phyloP scores from a whole-genome alignment of 2,888 invertebrate genomes.

The Eupeodes latifasciatus region DNA sequence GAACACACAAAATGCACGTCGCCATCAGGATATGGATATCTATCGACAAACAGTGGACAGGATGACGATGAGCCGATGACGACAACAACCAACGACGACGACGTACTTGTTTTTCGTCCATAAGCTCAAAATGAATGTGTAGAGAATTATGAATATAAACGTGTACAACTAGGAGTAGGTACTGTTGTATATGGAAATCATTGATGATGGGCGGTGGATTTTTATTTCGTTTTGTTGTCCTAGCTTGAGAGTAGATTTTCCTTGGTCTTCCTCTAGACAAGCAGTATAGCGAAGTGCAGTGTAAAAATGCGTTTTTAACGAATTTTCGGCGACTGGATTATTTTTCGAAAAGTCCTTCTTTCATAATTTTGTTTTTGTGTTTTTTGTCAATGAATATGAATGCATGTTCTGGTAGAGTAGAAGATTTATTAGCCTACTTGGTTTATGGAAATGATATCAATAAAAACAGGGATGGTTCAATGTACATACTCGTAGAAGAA shows the following conservation, averaged over 20 bases:
- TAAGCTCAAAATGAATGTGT: constrained; percentile 38
- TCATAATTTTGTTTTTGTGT: neutral
- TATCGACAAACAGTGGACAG: constrained; percentile 67
- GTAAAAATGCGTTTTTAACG: constrained; percentile 61
- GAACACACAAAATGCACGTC: constrained; percentile 65
- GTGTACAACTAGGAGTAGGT: constrained; percentile 59
- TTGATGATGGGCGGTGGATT: constrained; percentile 24
- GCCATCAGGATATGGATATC: constrained; percentile 69
- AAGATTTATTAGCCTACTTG: constrained; percentile 60
- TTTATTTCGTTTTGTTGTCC: neutral
- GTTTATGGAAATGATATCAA: constrained; percentile 11
- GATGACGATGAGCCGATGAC: constrained; percentile 14
- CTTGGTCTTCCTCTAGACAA: neutral
- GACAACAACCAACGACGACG: constrained; percentile 13
- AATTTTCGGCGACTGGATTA: constrained; percentile 12
- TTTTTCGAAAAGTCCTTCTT: constrained; percentile 35
- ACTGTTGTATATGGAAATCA: constrained; percentile 49
- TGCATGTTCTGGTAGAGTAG: constrained; percentile 45
- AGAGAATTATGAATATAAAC: constrained; percentile 67
- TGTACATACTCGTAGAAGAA: too few species aligned
- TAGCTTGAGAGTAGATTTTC: neutral
- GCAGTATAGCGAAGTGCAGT: constrained; percentile 28
- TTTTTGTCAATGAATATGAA: constrained; percentile 33
- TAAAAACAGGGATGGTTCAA: constrained; percentile 9
- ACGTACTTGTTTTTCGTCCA: constrained; percentile 38